phyloP scores from a whole-genome alignment of 1,140 invertebrate genomes.

The Drosophila leontia region DNA sequence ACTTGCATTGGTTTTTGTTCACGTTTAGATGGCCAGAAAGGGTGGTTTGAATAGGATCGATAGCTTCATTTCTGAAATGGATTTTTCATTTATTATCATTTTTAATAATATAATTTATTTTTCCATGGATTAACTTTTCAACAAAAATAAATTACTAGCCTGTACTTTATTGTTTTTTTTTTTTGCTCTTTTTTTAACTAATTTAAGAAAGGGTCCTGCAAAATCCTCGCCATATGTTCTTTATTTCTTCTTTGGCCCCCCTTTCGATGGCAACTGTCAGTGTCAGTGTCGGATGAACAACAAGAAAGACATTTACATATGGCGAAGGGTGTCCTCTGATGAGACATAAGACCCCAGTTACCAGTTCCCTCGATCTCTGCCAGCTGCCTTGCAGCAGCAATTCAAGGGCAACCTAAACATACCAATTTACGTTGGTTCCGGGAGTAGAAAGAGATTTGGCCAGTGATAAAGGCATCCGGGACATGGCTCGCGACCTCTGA shows the following conservation, averaged over 20 bases:
- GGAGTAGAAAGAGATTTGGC: conserved; percentile 55
- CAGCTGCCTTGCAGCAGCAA: conserved; percentile 3
- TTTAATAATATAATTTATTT: no score
- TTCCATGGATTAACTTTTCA: neutral
- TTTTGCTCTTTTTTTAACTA: neutral
- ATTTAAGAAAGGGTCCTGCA: neutral
- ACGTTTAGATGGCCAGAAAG: conserved; percentile 5
- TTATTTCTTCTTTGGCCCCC: conserved; percentile 8
- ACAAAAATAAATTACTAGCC: neutral
- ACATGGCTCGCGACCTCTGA: conserved; percentile 36
- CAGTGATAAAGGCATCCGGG: conserved; percentile 50
- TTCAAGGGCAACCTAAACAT: conserved; percentile 68
- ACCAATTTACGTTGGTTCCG: conserved; percentile 61
- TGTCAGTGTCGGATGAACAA: conserved; percentile 41
- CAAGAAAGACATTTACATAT: conserved; percentile 73
- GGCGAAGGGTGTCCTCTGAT: conserved; percentile 23
- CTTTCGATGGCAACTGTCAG: conserved; percentile 11
- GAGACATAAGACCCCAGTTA: conserved; percentile 14
- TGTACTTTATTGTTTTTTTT: neutral
- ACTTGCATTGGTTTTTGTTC: conserved; percentile 19
- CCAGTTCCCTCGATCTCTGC: neutral
- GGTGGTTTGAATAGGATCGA: neutral
- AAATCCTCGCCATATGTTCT: conserved; percentile 31
- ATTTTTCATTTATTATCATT: no score
- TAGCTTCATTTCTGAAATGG: neutral